These are phyloP conservation scores for Poecilia gillii DNA, from an alignment of 2,797 vertebrate genomes.

Conservation along the genomic window DNA sequence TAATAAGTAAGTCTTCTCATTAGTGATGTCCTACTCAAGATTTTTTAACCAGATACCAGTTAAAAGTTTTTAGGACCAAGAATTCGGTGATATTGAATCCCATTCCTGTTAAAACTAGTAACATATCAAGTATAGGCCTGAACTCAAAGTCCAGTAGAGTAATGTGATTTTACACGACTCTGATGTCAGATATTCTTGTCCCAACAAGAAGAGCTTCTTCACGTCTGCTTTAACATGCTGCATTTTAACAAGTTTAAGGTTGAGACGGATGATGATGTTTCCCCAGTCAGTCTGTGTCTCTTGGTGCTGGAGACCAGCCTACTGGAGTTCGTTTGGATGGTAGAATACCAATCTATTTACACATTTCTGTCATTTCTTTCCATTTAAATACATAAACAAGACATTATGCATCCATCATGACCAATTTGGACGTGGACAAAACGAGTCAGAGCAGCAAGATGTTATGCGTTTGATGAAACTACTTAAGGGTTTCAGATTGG, in stretches of 20 bases:
- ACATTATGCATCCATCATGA: not conserved
- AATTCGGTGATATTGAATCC: not conserved
- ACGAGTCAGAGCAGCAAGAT: not conserved
- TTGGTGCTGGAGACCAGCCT: conserved; percentile 98
- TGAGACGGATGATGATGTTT: not conserved
- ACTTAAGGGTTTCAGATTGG: not conserved
- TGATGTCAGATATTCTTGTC: not conserved
- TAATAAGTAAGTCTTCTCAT: not conserved
- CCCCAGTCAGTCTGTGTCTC: not conserved
- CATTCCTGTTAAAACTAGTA: not conserved
- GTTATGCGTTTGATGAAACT: not conserved
- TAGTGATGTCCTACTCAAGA: not conserved
- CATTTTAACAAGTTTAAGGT: not conserved
- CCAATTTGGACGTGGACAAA: not conserved
- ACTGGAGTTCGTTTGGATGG: conserved; percentile 97
- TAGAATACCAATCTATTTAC: not conserved
- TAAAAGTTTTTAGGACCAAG: not conserved
- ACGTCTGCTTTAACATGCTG: not conserved
- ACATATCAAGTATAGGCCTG: not conserved
- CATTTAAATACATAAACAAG: not conserved
- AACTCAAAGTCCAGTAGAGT: not conserved
- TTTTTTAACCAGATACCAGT: not conserved
- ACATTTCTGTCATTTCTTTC: not conserved
- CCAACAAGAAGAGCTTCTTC: not conserved
- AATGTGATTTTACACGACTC: not conserved